Evolutionary conservation across 2,113 vertebrate genomes (phyloP), one percentile per base, ranked within the genome.

Genomic region (Oreochromis spilurus): DNA sequence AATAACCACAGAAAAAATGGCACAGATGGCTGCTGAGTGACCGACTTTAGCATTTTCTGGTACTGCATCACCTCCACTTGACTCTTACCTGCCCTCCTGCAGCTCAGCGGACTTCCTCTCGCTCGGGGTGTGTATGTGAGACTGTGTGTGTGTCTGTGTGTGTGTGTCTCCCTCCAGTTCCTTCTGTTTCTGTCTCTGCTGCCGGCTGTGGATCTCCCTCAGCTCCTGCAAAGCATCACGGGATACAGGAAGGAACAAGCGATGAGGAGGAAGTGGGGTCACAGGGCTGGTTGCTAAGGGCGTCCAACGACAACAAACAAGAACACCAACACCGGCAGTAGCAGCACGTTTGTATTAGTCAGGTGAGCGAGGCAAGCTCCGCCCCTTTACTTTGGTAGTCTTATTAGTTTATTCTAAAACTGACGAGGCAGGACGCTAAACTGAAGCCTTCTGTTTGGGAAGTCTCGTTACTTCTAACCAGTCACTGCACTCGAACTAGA

Each of bases 151-250:
- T 57, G 87, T 86, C 53, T 72, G 88, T 29, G 87, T 50, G 84
- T 93, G 93, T 7, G 81, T 9, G 81, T 96, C 94, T 50, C 88
- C 95, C 10, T 96, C 95, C 82, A 95, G n/a, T 29, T 95, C 95
- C 89, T 97, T 98, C 86, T 98, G 98, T 86, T 97, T 99, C 94
- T 98, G 97, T 50, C 98, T 95, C 84, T 99, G 98, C 92, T 99
- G 98, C 58, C 97, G 98, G 92, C 92, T 97, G 89, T 99, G 98
- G 91, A 98, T 98, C 95, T 99, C 99, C 92, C 98, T 96, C 90
- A 99, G 96, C 87, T 99, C 99, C 99, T 99, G 94, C 40, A 95
- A 95, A 58, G 93, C 85, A 95, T 85, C 86, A 82, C 90, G 85
- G 93, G 88, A 93, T 86, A 95, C 43, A 92, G 92, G 93, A 93